A percentile compares a stretch with the other conserved stretches of the same genome.
Conservation (phyloP, 1,140 invertebrate species). For the Andricus grossulariae region DNA sequence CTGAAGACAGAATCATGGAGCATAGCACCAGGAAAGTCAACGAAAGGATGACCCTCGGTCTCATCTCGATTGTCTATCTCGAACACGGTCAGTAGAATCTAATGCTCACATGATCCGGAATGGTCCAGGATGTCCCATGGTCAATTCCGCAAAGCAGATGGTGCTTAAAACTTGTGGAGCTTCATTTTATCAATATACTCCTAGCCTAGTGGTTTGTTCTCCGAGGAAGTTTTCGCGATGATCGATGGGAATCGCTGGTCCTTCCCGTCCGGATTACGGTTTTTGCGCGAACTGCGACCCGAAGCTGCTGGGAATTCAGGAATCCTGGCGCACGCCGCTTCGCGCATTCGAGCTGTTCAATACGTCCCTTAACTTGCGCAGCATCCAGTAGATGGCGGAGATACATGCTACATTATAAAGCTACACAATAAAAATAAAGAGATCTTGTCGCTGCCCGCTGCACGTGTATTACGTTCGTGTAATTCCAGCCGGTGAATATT, state of each 20-base stretch:
- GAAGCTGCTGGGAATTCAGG: constrained; percentile 69
- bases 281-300: constrained; percentile 74
- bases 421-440: constrained; percentile 31
- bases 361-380: constrained; percentile 70
- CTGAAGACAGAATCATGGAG: constrained; percentile 55
- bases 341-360: constrained; percentile 76
- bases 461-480: constrained; percentile 18
- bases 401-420: neutral
- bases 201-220: neutral
- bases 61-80: constrained; percentile 56
- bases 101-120: constrained; percentile 42
- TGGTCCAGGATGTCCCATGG: constrained; percentile 30
- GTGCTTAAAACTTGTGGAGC: constrained; percentile 25
- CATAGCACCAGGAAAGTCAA: constrained; percentile 60
- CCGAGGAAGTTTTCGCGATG: constrained; percentile 15
- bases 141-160: neutral
- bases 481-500: constrained; percentile 1
- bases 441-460: constrained; percentile 7
- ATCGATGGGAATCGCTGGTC: constrained; percentile 34
- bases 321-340: constrained; percentile 72
- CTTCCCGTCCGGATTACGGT: constrained; percentile 64
- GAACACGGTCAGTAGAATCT: constrained; percentile 21
- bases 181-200: constrained; percentile 21
- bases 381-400: constrained; percentile 73
- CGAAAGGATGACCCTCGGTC: constrained; percentile 58